Percentiles rank a stretch among this genome's conserved stretches.
phyloP scores from a whole-genome alignment of 2,888 invertebrate genomes.

The Tetranychus piercei region DNA sequence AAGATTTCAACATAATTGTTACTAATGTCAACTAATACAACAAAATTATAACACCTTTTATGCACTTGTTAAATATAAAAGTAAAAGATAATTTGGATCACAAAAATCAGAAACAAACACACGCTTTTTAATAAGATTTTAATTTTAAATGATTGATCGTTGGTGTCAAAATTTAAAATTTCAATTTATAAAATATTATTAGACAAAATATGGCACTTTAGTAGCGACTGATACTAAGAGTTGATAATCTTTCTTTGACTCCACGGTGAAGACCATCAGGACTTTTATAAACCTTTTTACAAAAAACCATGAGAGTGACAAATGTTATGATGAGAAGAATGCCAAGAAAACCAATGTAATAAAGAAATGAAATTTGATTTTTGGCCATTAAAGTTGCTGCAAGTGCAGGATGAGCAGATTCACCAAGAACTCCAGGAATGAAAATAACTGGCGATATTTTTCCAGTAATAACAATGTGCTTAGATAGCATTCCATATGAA shows the following conservation, averaged over 20 bases:
- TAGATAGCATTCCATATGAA: background rate
- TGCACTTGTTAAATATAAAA: too few species aligned
- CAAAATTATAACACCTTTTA: too few species aligned
- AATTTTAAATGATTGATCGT: too few species aligned
- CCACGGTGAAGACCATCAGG: background rate
- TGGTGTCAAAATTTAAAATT: too few species aligned
- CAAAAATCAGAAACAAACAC: too few species aligned
- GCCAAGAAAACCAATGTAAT: background rate
- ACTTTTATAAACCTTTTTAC: background rate
- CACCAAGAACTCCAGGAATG: background rate
- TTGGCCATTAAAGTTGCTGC: background rate
- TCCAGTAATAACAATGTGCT: background rate
- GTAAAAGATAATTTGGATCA: too few species aligned
- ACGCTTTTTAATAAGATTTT: too few species aligned
- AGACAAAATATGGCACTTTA: background rate
- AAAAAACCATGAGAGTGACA: background rate
- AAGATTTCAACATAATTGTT: too few species aligned
- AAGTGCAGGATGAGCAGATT: background rate
- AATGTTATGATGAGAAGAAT: background rate
- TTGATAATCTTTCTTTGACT: background rate
- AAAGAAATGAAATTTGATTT: background rate
- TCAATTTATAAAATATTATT: too few species aligned
- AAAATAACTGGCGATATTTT: background rate
- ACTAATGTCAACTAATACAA: too few species aligned
- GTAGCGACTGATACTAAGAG: background rate